Base-by-base conservation (phyloP, 2,888 invertebrate genomes). In the Exephanes ischioxanthus region DNA sequence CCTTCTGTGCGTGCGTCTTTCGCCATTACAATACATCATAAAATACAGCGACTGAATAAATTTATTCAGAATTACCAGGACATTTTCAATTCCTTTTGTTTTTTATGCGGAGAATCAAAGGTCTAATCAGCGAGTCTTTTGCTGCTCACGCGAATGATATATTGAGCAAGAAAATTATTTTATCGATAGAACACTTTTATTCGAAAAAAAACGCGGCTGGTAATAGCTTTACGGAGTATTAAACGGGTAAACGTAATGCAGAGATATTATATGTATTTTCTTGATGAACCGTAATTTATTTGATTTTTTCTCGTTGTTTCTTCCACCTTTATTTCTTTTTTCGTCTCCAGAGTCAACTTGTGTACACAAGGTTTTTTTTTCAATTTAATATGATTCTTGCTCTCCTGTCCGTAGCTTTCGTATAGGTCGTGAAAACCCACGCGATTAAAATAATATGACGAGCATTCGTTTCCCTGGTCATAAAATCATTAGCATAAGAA, bases 401-500 rank as follows among this genome's bases (percentile, higher is more conserved):
- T 66, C 66, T 58, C 67, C 67, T 78, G 61, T 66, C 51, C 30
- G 51, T 22, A 77, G 33, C 48, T 84, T 79, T 71, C 82, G 72
- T 84, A 87, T 83, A 86, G 85, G 75, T 86, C 89, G 91, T 91
- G 92, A 91, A 92, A 92, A 92, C 92, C 90, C 91, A 91, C 89
- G 91, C 92, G 93, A 94, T 93, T 94, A 93, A 93, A 92, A 91
- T 93, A 94, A 94, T 93, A 94, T 93, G 94, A 94, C 92, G 93
- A 94, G 93, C 92, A 93, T 94, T 94, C 93, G 93, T 94, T 94
- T 93, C 92, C 93, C 93, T 91, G 92, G 93, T 94, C 94, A 93
- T 94, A 94, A 94, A 94, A 93, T 93, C 93, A 94, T 94, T 94
- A 94, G 94, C 94, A 94, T 94, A 94, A 94, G 93, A 94, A 94